Conservation (phyloP, 2,113 vertebrate species). For the Corythornis madagascariensis region DNA sequence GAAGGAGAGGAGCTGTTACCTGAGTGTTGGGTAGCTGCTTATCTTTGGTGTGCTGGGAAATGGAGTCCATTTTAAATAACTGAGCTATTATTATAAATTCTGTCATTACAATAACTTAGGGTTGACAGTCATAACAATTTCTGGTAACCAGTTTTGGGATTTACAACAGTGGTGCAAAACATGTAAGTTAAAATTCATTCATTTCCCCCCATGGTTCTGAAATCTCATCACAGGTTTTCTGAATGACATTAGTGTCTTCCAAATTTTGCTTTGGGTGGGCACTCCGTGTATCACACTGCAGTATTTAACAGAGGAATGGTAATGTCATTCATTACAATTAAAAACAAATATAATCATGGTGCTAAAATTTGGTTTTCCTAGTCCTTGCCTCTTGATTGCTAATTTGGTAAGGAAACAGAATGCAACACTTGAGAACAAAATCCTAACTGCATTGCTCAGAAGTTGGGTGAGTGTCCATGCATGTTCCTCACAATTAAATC, state of each 20-base stretch:
- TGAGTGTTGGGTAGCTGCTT: background rate
- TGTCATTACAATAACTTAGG: background rate
- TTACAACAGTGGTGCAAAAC: background rate
- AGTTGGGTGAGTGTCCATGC: background rate
- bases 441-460: background rate
- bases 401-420: conserved; percentile 1
- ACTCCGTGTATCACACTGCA: background rate
- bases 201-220: background rate
- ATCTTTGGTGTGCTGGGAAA: background rate
- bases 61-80: background rate
- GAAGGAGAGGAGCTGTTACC: background rate
- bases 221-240: background rate
- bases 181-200: background rate
- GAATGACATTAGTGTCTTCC: background rate
- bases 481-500: background rate
- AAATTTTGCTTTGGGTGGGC: background rate
- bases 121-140: background rate
- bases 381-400: background rate
- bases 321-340: background rate
- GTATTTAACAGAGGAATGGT: background rate
- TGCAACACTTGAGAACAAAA: background rate
- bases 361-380: background rate
- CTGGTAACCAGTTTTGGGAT: background rate
- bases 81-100: background rate
- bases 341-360: background rate